Evolutionary conservation across 2,888 invertebrate genomes (phyloP), one percentile per base, ranked within the genome.

Genomic region (Diabrotica balteata): DNA sequence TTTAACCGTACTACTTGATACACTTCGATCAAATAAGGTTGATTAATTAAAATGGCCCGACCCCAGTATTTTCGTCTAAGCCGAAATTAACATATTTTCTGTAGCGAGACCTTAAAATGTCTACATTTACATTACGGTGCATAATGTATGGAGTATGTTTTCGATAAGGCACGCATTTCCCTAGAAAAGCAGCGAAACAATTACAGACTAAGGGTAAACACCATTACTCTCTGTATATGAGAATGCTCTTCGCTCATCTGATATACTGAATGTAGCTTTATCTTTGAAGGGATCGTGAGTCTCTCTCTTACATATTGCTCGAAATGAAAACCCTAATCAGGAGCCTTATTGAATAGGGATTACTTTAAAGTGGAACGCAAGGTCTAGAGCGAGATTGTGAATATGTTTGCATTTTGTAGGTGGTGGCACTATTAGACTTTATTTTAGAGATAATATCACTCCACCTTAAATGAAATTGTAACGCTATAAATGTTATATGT

Each of bases 1-100:
- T 45, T 52, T 61, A 45, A 61, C 52, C 46, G 52, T 52, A 52
- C 61, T 51, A 51, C 43, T 22, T 9, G 22, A 32, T 51, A 52
- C 9, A 64, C 32, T 64, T 32, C 51, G 51, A 58, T 52, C 58
- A 64, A 64, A 42, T 46, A 52, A 58, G 8, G 51, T 64, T 58
- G 51, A 64, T 64, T 63, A 63, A 63, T 58, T 58, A 58, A 51
- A 64, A 58, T 58, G 17, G 42, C 42, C 55, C 51, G 58, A 58
- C 58, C 63, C 63, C 17, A 58, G 42, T 52, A 64, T 58, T 64
- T 58, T 61, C 51, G 52, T 32, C 8, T 43, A 17, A 44, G 22
- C 32, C 53, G 52, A 68, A 71, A 71, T 72, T 71, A 69, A 66
- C 70, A 72, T 69, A 72, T 69, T 72, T 72, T 72, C 67, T 65